Percentiles rank a stretch among this genome's conserved stretches.
phyloP scores from a whole-genome alignment of 2,797 vertebrate species.

The Prionace glauca region DNA sequence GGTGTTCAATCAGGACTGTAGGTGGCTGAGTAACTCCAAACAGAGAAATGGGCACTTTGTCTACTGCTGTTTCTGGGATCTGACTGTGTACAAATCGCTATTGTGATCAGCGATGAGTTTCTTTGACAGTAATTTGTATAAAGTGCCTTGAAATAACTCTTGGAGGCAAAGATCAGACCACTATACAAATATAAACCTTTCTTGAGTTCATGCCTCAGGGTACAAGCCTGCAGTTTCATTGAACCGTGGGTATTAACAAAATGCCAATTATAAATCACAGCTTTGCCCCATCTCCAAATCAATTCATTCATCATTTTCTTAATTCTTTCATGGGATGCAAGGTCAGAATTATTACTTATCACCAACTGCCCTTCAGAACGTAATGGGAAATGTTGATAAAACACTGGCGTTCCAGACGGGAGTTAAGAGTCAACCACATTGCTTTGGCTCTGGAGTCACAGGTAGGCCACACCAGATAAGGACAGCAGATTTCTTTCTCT shows the following conservation, averaged over 20 bases:
- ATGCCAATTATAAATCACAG: neutral
- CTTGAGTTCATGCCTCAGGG: neutral
- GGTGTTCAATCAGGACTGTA: neutral
- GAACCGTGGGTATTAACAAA: neutral
- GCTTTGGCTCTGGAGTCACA: too few relatives aligned
- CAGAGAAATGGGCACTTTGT: neutral
- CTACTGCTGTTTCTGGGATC: neutral
- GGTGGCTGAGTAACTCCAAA: neutral
- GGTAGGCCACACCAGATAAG: too few relatives aligned
- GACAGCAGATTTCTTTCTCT: too few relatives aligned
- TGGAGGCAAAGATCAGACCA: neutral
- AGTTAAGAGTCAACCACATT: too few relatives aligned
- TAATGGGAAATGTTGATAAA: too few relatives aligned
- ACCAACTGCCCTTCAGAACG: too few relatives aligned
- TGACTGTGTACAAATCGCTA: neutral
- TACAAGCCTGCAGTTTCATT: neutral
- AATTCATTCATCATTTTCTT: neutral
- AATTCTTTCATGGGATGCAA: neutral
- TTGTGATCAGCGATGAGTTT: neutral
- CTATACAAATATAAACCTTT: neutral
- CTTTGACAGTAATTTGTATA: neutral
- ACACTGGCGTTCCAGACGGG: too few relatives aligned
- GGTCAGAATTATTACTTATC: neutral
- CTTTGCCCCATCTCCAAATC: neutral
- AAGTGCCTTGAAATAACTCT: neutral